Base-by-base conservation (phyloP, 2,113 vertebrate species). In the Psilopsiagon aurifrons region DNA sequence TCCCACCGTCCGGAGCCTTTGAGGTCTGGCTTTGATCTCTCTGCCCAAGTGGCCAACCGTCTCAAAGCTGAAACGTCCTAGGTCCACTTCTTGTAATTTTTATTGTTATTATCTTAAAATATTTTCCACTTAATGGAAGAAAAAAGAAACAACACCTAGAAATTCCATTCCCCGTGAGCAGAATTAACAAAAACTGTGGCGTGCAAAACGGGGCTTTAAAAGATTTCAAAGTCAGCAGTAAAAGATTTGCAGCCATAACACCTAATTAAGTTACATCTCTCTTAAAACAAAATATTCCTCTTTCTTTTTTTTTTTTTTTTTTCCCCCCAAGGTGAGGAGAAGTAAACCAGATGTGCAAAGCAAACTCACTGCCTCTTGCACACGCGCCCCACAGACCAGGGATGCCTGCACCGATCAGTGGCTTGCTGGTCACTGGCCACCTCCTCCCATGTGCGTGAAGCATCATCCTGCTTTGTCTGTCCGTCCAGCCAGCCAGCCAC, bases 261-360 rank as follows among this genome's bases (percentile, higher is more conserved):
- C 95, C 94, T 97, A 96, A 97, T 97, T 97, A 96, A 95, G 95
- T 96, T 97, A 95, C 91, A 90, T 96, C 96, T 95, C 87, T 89
- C 77, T 95, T 93, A 95, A 96, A 97, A 91, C 83, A 94, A 97
- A 96, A 89, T 96, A 94, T 73, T 94, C 83, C 17, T 59, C 57
- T 59, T 59, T 59, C 33, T n/a, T 57, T 57, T n/a, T 59, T n/a
- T 54, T 74, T 41, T 78, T 86, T 70, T 71, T 91, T 85, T 81
- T 9, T 9, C 39, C 39, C 39, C 39, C 87, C 68, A 47, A 71
- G 77, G 71, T 39, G 7, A 79, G 52, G 47, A 94, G 87, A 97
- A 94, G 82, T 92, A 94, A 96, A 97, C 83, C 94, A 97, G 97
- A 95, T 95, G 92, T 97, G 77, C 89, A 91, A 80, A 81, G 74